Percentiles rank a stretch among this genome's conserved stretches.
phyloP scores from a whole-genome alignment of 2,888 invertebrate genomes.

The Heliconius cydno region DNA sequence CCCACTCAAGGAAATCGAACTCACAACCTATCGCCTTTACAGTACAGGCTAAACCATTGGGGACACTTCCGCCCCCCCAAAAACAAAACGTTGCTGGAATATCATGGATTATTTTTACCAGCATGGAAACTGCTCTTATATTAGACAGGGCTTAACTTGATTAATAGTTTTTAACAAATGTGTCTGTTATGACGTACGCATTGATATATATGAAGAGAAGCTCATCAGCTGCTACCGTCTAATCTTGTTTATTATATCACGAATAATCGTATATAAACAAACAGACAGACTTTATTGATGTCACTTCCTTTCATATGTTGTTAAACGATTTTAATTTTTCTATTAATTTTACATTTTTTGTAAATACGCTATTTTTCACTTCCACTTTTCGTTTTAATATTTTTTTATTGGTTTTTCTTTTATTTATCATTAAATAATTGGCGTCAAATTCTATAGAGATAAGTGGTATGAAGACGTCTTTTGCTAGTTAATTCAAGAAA shows the following conservation, averaged over 20 bases:
- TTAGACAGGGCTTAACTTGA: conserved; percentile 1
- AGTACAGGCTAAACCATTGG: too few relatives aligned
- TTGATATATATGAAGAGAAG: background rate
- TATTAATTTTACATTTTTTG: background rate
- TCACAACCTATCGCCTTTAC: too few relatives aligned
- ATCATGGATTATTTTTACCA: background rate
- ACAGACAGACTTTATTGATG: background rate
- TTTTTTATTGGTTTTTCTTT: too few relatives aligned
- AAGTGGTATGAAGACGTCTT: too few relatives aligned
- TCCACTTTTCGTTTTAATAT: too few relatives aligned
- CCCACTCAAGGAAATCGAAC: too few relatives aligned
- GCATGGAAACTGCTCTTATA: background rate
- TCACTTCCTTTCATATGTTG: background rate
- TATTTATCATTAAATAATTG: too few relatives aligned
- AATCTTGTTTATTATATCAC: background rate
- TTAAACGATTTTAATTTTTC: background rate
- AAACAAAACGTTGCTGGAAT: background rate
- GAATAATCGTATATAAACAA: background rate
- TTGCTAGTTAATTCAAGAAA: too few relatives aligned
- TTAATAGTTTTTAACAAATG: background rate
- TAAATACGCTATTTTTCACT: too few relatives aligned
- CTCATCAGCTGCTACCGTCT: background rate
- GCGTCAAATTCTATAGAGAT: too few relatives aligned
- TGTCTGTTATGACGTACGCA: background rate
- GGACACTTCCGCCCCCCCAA: background rate